Base-by-base conservation (phyloP, 2,888 invertebrate genomes). In the Drosophila incognita region DNA sequence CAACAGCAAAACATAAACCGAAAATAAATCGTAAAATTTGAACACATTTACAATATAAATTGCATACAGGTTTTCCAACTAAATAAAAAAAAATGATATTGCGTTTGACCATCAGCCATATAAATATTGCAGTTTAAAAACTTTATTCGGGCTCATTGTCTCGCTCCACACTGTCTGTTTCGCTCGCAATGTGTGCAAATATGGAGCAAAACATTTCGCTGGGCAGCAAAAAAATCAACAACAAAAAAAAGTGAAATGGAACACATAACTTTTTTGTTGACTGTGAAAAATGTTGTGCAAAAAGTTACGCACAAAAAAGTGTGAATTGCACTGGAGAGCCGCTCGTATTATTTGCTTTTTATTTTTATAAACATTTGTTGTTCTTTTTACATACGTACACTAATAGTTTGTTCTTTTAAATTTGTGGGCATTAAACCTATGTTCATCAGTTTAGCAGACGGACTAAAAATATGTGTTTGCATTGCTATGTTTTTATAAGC, bases 41-140 rank as follows among this genome's bases (percentile, higher is more conserved):
- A 68, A 48, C 62, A 54, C 59, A 69, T 63, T 79, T 78, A 63
- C 63, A 66, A 72, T 63, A 78, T 75, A 79, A 78, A 75, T 75
- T 69, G 56, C 65, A 68, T 66, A 18, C 42, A 60, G 35, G 29
- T 60, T n/a, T 8, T 18, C 13, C 42, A 73, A 59, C 57, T 42
- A 64, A 54, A 59, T 7, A 18, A 6, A 4, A 18, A 49, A 51
- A 51, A 75, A 72, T 59, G 24, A 66, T 72, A 60, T 65, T 38
- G 56, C 56, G 29, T 65, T 63, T 79, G 78, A 78, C 78, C 78
- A 78, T 79, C 76, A 79, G 76, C 78, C 78, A 78, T 78, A 76
- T 79, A 79, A 79, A 78, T 79, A 78, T 78, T 63, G 66, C 66
- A 79, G 75, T 79, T 79, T 79, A 78, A 78, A 75, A 79, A 75